A percentile compares a stretch with the other conserved stretches of the same genome.
Conservation (phyloP, 2,888 invertebrate species). For the Cataglyphis altisquamis region DNA sequence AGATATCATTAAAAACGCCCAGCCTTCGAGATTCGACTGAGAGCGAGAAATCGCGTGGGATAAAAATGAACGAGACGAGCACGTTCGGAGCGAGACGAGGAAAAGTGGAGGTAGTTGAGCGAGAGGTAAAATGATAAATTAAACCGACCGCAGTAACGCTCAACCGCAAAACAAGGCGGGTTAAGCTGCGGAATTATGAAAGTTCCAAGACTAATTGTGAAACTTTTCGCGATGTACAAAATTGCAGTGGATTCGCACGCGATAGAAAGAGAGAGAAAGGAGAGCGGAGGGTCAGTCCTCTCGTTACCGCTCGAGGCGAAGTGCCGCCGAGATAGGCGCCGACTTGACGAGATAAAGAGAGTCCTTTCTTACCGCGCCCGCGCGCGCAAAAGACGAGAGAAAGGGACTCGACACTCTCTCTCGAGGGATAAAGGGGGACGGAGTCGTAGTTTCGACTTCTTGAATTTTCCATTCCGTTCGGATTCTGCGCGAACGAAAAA, state of each 20-base stretch:
- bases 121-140: conserved; percentile 82
- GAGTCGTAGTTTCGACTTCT: conserved; percentile 37
- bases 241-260: conserved; percentile 70
- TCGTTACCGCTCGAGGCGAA: conserved; percentile 56
- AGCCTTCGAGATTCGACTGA: conserved; percentile 23
- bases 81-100: not conserved
- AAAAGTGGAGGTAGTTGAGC: conserved; percentile 51
- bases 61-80: conserved; percentile 3
- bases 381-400: not conserved
- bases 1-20: conserved; percentile 29
- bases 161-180: conserved; percentile 81
- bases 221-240: conserved; percentile 81
- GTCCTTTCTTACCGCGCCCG: conserved; percentile 10
- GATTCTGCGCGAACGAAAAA: conserved; percentile 10
- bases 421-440: conserved; percentile 22
- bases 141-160: conserved; percentile 75
- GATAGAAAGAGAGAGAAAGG: conserved; percentile 46
- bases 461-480: conserved; percentile 18
- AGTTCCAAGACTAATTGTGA: conserved; percentile 85
- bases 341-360: conserved; percentile 67
- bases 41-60: conserved; percentile 5
- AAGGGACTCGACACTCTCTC: not conserved
- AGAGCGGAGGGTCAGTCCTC: conserved; percentile 32
- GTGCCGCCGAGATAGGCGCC: conserved; percentile 45
- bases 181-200: conserved; percentile 83